These are phyloP conservation scores for Geopemphigus sp. DNA, from an alignment of 1,140 invertebrate genomes.

Conservation along the genomic window DNA sequence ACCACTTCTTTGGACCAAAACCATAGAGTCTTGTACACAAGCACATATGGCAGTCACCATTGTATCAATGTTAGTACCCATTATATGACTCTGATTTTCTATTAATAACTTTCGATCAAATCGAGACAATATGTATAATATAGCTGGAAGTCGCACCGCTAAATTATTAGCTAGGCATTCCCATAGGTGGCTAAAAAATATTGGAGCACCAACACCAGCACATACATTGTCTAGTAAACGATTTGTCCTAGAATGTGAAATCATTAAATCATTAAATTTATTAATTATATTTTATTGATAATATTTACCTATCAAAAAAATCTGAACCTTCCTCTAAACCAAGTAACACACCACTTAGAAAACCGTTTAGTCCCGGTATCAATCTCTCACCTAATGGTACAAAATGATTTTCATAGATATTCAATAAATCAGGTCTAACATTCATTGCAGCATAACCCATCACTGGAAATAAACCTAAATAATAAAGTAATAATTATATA, in stretches of 20 bases:
- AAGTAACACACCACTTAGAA: slow-evolving; percentile 78
- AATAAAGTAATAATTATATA: not conserved
- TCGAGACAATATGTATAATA: slow-evolving; percentile 77
- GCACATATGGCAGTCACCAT: slow-evolving; percentile 73
- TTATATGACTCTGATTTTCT: slow-evolving; percentile 81
- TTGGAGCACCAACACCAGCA: slow-evolving; percentile 72
- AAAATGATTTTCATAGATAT: slow-evolving; percentile 91
- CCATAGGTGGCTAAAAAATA: slow-evolving; percentile 89
- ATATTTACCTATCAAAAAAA: slow-evolving; percentile 73
- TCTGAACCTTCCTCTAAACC: slow-evolving; percentile 90
- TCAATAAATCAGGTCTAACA: slow-evolving; percentile 77
- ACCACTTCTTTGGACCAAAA: slow-evolving; percentile 82
- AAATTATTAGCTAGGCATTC: slow-evolving; percentile 81
- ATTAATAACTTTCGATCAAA: slow-evolving; percentile 79
- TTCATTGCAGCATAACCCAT: slow-evolving; percentile 88
- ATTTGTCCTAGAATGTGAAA: slow-evolving; percentile 64
- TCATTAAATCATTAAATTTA: not conserved
- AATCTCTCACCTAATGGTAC: slow-evolving; percentile 78
- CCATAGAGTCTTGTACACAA: slow-evolving; percentile 75
- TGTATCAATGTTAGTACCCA: slow-evolving; percentile 81
- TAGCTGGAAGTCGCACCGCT: slow-evolving; percentile 78
- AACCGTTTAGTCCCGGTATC: slow-evolving; percentile 81
- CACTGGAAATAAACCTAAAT: slow-evolving; percentile 80
- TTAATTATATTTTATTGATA: slow-evolving; percentile 20
- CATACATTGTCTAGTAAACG: slow-evolving; percentile 75